Base-by-base conservation (phyloP, 1,140 invertebrate species). In the Drosophila paulistorum region DNA sequence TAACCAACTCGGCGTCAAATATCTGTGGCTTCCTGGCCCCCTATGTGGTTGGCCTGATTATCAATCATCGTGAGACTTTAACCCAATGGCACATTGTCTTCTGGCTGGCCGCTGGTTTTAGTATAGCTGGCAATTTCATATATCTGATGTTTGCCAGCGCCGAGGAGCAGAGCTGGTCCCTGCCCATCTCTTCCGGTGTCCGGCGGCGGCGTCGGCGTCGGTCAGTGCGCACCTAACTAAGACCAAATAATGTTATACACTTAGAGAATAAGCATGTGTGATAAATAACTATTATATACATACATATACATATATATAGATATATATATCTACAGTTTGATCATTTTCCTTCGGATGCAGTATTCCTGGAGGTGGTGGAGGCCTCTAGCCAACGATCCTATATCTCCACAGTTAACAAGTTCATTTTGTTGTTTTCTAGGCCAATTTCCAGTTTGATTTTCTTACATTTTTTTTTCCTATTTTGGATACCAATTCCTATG, bases 1-100 rank as follows among this genome's bases (percentile, higher is more conserved):
- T 98, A 17, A 97, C 97, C 7, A 98, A 98, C 92, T 96, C 96
- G 0, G 95, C 96, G 17, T 95, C 96, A 3, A 98, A 97, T 85
- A 94, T 96, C 39, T 97, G 97, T 78, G 97, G 97, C 11, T 98
- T 98, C 87, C 90, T 98, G 55, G 97, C 96, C 41, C 97, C 97
- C 1, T 96, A 96, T 79, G 93, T 97, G 14, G 95, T 96, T 54
- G 96, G 96, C 30, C 91, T 93, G 55, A 94, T 96, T 41, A 95
- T 96, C 35, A 93, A 95, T 77, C 95, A 95, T 66, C 94, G 95
- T 96, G 95, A 97, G 94, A 97, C 96, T 0, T 86, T 97, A 10
- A 95, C 95, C 54, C 95, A 96, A 75, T 98, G 97, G 97, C 95
- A 96, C 58, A 94, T 95, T 65, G 96, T 98, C 30, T 98, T 98